Percentiles rank a stretch among this genome's conserved stretches.
Conservation (phyloP, 2,113 vertebrate species). For the Prolemur simus region DNA sequence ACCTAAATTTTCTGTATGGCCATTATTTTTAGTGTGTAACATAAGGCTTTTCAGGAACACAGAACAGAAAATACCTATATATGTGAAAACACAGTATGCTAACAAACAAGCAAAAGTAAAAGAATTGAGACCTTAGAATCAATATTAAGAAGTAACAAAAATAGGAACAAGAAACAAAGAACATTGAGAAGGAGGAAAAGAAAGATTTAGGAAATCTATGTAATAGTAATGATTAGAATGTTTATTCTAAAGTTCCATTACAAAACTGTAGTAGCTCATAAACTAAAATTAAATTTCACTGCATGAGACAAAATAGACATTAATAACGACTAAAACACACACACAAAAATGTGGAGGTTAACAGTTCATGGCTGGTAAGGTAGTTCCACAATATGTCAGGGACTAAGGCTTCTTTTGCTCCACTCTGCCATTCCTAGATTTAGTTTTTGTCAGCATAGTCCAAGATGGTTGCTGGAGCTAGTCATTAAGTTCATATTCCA, state of each 20-base stretch:
- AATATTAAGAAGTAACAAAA: conserved; percentile 24
- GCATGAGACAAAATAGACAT: not conserved
- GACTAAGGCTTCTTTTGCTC: not conserved
- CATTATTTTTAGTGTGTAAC: not conserved
- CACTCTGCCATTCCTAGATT: not conserved
- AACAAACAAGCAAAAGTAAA: not conserved
- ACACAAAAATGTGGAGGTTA: not conserved
- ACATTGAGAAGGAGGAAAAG: not conserved
- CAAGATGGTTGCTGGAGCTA: not conserved
- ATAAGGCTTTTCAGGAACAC: not conserved
- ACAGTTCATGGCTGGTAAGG: not conserved
- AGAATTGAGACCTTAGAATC: not conserved
- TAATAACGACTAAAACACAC: not conserved
- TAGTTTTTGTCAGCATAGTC: not conserved
- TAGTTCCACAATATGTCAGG: not conserved
- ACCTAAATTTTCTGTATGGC: not conserved
- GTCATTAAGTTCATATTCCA: not conserved
- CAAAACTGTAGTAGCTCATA: not conserved
- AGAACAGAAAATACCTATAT: not conserved
- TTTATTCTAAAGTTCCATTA: not conserved
- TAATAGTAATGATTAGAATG: not conserved
- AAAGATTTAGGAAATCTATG: not conserved
- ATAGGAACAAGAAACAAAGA: not conserved
- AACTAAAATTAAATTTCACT: conserved; percentile 3
- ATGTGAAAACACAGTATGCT: not conserved